Percentiles rank a stretch among this genome's conserved stretches.
Conservation (phyloP, 2,797 vertebrate species). For the Erpetoichthys calabaricus region DNA sequence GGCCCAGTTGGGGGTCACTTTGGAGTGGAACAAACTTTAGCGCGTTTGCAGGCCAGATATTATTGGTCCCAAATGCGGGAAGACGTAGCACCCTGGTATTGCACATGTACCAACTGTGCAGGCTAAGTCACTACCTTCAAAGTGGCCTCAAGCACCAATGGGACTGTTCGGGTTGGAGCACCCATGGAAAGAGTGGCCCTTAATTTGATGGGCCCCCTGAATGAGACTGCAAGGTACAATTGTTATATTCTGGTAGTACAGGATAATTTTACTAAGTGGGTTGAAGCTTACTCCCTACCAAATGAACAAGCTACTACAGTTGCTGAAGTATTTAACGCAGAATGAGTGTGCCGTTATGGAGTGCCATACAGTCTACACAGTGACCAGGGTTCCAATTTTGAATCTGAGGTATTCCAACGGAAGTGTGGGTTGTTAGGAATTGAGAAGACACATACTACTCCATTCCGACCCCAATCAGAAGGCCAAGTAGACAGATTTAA, state of each 20-base stretch:
- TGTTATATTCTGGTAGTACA: constrained; percentile 5
- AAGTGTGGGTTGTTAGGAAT: too few relatives aligned
- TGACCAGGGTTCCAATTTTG: too few relatives aligned
- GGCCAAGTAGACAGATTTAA: too few relatives aligned
- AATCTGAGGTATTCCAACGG: too few relatives aligned
- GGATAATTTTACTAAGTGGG: constrained; percentile 11
- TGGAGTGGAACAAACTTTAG: constrained; percentile 10
- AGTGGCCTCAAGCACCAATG: not conserved
- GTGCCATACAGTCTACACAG: too few relatives aligned
- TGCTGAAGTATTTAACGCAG: constrained; percentile 4
- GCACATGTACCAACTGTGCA: constrained; percentile 1
- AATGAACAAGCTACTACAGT: constrained; percentile 7
- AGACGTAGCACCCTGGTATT: constrained; percentile 1
- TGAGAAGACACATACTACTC: constrained; percentile 5
- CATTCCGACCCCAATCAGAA: too few relatives aligned
- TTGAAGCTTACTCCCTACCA: constrained; percentile 5
- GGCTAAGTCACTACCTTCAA: not conserved
- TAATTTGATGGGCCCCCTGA: constrained; percentile 17
- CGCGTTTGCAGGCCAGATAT: constrained; percentile 7
- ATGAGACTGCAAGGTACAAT: constrained; percentile 11
- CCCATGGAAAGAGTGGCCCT: constrained; percentile 9
- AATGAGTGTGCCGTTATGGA: constrained; percentile 14
- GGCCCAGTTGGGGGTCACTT: constrained; percentile 20
- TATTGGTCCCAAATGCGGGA: constrained; percentile 16
- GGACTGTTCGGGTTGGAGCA: constrained; percentile 1